These are phyloP conservation scores for Harpagoxenus sublaevis DNA, from an alignment of 2,888 invertebrate species.

Conservation along the genomic window DNA sequence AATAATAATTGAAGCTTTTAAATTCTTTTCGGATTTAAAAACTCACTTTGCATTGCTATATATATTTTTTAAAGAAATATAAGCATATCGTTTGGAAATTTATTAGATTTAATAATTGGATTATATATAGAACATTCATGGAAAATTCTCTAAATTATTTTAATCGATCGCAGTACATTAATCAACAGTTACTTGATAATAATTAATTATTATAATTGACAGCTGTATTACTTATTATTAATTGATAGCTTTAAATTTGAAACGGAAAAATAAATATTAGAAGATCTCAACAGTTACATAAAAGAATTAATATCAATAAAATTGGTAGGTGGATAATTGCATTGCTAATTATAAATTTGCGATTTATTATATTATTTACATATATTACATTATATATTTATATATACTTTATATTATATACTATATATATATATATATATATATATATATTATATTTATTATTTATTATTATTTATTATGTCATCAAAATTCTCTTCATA, in stretches of 20 bases:
- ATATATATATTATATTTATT: too few species aligned
- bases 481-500: background rate
- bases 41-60: background rate
- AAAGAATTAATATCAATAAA: background rate
- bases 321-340: background rate
- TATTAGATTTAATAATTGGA: background rate
- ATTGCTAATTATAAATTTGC: constrained; percentile 18
- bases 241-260: background rate
- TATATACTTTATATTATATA: too few species aligned
- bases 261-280: background rate
- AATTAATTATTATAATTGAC: background rate
- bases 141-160: background rate
- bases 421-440: background rate
- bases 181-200: background rate
- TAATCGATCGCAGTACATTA: background rate
- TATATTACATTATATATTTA: background rate
- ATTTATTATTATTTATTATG: background rate
- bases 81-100: background rate
- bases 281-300: background rate
- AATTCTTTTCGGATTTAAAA: background rate
- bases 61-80: background rate
- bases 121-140: background rate
- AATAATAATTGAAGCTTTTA: background rate
- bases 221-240: background rate
- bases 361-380: constrained; percentile 2